These are phyloP conservation scores for Typhlichthys subterraneus DNA, from an alignment of 2,797 vertebrate genomes.

Conservation along the genomic window DNA sequence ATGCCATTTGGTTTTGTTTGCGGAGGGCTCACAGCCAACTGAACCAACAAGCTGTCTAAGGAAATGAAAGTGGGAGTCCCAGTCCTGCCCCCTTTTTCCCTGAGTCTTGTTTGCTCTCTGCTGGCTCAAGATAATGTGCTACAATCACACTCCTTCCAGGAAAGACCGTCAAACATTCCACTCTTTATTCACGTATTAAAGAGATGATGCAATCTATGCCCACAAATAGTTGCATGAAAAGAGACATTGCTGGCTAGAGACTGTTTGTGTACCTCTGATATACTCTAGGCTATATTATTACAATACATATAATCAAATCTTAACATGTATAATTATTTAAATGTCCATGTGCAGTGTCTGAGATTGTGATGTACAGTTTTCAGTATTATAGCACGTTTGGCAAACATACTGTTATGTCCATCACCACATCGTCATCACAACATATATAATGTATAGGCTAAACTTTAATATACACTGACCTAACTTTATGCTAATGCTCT, in stretches of 20 bases:
- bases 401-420: too few species aligned
- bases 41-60: constrained; percentile 81
- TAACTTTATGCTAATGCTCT: too few species aligned
- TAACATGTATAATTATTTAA: too few species aligned
- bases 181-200: background rate
- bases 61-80: constrained; percentile 75
- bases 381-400: too few species aligned
- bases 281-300: too few species aligned
- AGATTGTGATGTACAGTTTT: too few species aligned
- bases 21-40: constrained; percentile 74
- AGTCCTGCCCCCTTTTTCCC: constrained; percentile 57
- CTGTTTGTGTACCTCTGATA: too few species aligned
- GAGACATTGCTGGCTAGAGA: background rate
- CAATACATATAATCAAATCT: too few species aligned
- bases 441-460: too few species aligned
- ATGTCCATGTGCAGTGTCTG: too few species aligned
- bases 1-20: constrained; percentile 83
- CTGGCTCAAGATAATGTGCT: constrained; percentile 19
- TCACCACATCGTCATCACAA: too few species aligned
- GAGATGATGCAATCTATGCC: background rate
- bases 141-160: constrained; percentile 38
- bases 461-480: too few species aligned
- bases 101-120: constrained; percentile 47
- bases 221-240: background rate
- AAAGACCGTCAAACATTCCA: constrained; percentile 30